Percentiles rank a stretch among this genome's conserved stretches.
Evolutionary conservation across 2,888 invertebrate genomes (phyloP).

Genomic region (Hydrotaea diabolus): DNA sequence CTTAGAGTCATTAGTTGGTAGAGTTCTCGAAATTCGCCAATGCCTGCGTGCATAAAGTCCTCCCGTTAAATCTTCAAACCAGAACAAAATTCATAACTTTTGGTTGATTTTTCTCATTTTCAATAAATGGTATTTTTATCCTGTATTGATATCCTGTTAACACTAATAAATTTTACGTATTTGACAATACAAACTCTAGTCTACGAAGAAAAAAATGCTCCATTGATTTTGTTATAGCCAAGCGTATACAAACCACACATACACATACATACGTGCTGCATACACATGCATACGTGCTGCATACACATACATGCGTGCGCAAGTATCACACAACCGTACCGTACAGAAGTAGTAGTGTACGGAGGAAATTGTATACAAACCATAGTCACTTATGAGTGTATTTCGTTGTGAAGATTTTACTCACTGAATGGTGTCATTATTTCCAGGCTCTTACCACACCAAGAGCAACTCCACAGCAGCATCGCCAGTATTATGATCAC

Average conservation of each 20-base stretch:
- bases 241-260: constrained; percentile 7
- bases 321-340: background rate
- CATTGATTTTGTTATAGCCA: constrained; percentile 29
- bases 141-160: constrained; percentile 70
- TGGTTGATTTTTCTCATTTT: constrained; percentile 36
- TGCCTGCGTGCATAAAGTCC: background rate
- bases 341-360: constrained; percentile 34
- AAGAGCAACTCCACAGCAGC: background rate
- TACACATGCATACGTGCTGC: background rate
- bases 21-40: background rate
- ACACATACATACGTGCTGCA: constrained; percentile 35
- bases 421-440: constrained; percentile 52
- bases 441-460: constrained; percentile 49
- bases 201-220: constrained; percentile 16
- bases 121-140: constrained; percentile 46
- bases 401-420: background rate
- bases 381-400: background rate
- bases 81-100: constrained; percentile 16
- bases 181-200: constrained; percentile 68
- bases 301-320: background rate
- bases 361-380: constrained; percentile 15
- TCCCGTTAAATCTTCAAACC: constrained; percentile 3
- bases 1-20: too few relatives aligned
- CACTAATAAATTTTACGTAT: constrained; percentile 71
- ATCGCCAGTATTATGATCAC: background rate